phyloP scores from a whole-genome alignment of 2,113 vertebrate genomes.

The Pongo pygmaeus region DNA sequence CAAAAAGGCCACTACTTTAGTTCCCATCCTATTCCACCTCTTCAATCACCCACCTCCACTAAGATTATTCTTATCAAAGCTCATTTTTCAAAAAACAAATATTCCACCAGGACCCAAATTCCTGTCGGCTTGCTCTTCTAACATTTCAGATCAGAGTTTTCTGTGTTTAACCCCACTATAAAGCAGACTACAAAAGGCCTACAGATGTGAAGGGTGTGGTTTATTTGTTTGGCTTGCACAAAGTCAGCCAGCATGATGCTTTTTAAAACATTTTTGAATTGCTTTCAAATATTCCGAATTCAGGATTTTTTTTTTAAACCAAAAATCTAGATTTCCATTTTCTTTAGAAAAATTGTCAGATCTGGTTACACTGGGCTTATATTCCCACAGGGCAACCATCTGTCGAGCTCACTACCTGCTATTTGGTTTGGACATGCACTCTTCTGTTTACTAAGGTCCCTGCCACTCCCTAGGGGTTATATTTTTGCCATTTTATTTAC shows the following conservation, averaged over 20 bases:
- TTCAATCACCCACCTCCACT: background rate
- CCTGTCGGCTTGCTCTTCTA: background rate
- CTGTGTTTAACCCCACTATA: background rate
- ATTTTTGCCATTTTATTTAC: slow-evolving; percentile 3
- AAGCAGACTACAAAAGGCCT: background rate
- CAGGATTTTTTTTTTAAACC: background rate
- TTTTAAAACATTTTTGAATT: background rate
- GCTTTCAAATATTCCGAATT: slow-evolving; percentile 13
- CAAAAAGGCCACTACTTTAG: background rate
- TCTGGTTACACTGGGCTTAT: background rate
- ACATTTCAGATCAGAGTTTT: background rate
- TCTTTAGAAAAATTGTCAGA: background rate
- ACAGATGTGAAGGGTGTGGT: background rate
- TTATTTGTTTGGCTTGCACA: background rate
- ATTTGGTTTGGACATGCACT: background rate
- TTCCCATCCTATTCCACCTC: background rate
- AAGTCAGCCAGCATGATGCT: background rate
- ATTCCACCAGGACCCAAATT: background rate
- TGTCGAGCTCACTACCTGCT: background rate
- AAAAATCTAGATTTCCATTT: background rate
- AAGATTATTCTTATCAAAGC: background rate
- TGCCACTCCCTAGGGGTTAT: background rate
- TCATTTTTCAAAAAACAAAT: slow-evolving; percentile 31
- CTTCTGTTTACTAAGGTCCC: background rate
- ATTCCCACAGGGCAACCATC: background rate